These are phyloP conservation scores for Ammodytes dubius DNA, from an alignment of 2,113 vertebrate genomes.

Conservation along the genomic window DNA sequence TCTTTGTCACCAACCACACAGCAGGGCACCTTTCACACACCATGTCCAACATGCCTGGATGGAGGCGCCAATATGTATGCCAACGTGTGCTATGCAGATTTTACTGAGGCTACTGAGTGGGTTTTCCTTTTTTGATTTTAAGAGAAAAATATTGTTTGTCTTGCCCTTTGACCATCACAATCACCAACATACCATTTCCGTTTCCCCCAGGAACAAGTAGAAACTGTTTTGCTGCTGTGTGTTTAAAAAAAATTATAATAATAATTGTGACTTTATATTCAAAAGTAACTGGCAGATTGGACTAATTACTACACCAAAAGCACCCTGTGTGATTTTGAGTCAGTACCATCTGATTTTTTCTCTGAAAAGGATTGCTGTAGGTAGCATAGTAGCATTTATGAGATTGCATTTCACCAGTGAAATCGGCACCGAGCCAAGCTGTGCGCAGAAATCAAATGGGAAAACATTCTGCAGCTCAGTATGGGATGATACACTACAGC, in stretches of 20 bases:
- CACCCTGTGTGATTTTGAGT: not conserved
- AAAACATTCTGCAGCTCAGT: constrained; percentile 62
- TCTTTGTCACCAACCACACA: constrained; percentile 64
- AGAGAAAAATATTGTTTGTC: not conserved
- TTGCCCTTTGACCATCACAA: not conserved
- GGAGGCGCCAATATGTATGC: constrained; percentile 30
- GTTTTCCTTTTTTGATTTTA: not conserved
- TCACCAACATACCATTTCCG: not conserved
- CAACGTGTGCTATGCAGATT: constrained; percentile 40
- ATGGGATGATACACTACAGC: constrained; percentile 67
- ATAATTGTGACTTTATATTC: not conserved
- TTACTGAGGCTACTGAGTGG: not conserved
- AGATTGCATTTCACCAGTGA: constrained; percentile 28
- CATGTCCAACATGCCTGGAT: constrained; percentile 60
- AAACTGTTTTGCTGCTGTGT: not conserved
- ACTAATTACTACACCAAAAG: too few species aligned
- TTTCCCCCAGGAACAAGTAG: not conserved
- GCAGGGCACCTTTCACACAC: constrained; percentile 71
- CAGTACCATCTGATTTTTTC: constrained; percentile 11
- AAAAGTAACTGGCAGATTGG: too few species aligned
- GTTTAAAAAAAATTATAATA: not conserved
- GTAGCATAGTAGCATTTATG: too few species aligned
- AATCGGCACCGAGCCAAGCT: constrained; percentile 58
- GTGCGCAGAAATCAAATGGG: constrained; percentile 54
- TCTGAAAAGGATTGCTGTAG: constrained; percentile 8